phyloP scores from a whole-genome alignment of 92 coral and sea anemone species.

The Diadumene lineata region DNA sequence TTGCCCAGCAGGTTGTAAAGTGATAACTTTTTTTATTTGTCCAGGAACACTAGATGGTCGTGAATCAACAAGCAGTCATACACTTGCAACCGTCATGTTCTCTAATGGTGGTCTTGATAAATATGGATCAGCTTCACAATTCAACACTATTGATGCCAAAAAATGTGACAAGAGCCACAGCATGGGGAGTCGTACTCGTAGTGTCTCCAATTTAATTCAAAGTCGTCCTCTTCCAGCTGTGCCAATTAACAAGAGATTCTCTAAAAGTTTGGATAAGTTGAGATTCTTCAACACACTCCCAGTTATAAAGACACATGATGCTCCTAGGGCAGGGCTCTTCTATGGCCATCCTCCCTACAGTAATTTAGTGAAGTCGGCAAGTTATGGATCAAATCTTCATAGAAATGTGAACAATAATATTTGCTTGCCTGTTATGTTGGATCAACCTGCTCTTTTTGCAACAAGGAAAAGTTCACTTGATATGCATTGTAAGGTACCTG shows the following conservation, averaged over 20 bases:
- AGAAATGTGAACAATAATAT: constrained; percentile 44
- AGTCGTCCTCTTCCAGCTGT: constrained; percentile 79
- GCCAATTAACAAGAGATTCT: constrained; percentile 73
- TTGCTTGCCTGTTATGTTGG: constrained; percentile 12
- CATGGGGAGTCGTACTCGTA: constrained; percentile 49
- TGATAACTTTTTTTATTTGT: too few relatives aligned
- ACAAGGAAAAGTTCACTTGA: constrained; percentile 59
- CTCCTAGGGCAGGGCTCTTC: constrained; percentile 47
- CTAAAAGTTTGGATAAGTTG: constrained; percentile 81
- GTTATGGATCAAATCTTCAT: constrained; percentile 75
- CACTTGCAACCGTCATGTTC: constrained; percentile 40
- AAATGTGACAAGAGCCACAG: constrained; percentile 11
- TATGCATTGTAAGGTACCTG: constrained; percentile 33
- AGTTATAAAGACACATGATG: constrained; percentile 19
- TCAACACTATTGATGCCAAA: constrained; percentile 28
- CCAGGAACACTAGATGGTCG: constrained; percentile 45
- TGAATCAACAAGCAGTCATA: constrained; percentile 40
- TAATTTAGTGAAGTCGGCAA: constrained; percentile 68
- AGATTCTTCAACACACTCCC: constrained; percentile 68
- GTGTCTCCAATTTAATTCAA: constrained; percentile 74
- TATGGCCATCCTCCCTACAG: constrained; percentile 51
- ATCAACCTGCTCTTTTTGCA: constrained; percentile 43
- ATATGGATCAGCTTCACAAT: constrained; percentile 39
- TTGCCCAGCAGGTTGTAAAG: too few relatives aligned
- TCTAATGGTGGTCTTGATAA: constrained; percentile 56